phyloP scores from a whole-genome alignment of 2,888 invertebrate genomes.

The Lingula anatina region DNA sequence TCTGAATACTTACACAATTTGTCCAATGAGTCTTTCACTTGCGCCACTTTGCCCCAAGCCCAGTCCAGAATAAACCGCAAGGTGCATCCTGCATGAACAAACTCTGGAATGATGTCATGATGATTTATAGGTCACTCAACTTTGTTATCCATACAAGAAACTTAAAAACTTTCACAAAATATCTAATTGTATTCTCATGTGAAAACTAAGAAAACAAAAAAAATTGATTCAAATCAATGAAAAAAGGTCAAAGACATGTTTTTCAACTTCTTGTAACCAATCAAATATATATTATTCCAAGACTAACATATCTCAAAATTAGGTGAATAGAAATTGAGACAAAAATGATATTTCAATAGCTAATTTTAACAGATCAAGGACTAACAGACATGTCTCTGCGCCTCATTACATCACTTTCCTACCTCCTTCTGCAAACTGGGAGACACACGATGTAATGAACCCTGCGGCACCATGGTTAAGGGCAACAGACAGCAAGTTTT shows the following conservation, averaged over 20 bases:
- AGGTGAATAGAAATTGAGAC: too few species aligned
- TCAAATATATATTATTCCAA: too few species aligned
- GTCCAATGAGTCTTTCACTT: slow-evolving; percentile 59
- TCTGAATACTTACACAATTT: slow-evolving; percentile 58
- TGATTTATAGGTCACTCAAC: neutral
- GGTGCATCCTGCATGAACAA: slow-evolving; percentile 62
- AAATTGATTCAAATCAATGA: neutral
- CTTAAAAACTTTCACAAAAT: too few species aligned
- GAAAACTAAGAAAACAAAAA: neutral
- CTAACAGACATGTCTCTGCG: too few species aligned
- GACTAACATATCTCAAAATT: too few species aligned
- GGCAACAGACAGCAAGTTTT: slow-evolving; percentile 71
- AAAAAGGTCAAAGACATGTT: neutral
- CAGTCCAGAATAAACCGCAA: slow-evolving; percentile 70
- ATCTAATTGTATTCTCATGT: too few species aligned
- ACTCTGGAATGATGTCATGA: slow-evolving; percentile 29
- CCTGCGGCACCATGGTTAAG: slow-evolving; percentile 71
- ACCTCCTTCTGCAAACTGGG: slow-evolving; percentile 64
- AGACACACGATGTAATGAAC: slow-evolving; percentile 70
- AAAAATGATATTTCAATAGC: too few species aligned
- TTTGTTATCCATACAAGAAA: neutral
- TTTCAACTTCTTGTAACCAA: too few species aligned
- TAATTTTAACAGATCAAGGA: too few species aligned
- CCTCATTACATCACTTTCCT: too few species aligned
- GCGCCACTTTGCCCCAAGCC: slow-evolving; percentile 71